Evolutionary conservation across 1,140 invertebrate genomes (phyloP).

Genomic region (Zaprionus tsacasi): DNA sequence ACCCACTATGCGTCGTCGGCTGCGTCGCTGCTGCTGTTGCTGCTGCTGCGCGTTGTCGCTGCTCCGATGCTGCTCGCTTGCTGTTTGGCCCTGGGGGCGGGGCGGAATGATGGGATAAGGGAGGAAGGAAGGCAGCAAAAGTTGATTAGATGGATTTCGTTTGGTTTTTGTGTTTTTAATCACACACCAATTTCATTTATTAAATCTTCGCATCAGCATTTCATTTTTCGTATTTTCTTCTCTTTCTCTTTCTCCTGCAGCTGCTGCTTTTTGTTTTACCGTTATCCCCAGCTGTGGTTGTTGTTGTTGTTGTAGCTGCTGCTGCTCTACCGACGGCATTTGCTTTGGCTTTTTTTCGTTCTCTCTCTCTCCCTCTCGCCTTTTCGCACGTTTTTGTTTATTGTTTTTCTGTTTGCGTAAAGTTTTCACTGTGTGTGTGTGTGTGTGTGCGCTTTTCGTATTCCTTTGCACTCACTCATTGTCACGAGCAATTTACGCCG

Average conservation of each 20-base stretch:
- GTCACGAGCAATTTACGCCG: constrained; percentile 76
- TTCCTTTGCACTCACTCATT: constrained; percentile 67
- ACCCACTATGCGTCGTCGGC: constrained; percentile 14
- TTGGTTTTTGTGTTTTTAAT: constrained; percentile 85
- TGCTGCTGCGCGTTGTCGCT: constrained; percentile 8
- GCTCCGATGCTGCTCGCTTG: constrained; percentile 11
- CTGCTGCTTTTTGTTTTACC: constrained; percentile 16
- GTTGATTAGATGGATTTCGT: constrained; percentile 84
- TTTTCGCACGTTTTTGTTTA: constrained; percentile 53
- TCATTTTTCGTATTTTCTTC: constrained; percentile 74
- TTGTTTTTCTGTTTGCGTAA: constrained; percentile 46
- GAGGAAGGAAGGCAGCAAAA: constrained; percentile 69
- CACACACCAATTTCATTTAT: constrained; percentile 84
- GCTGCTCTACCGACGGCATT: constrained; percentile 22
- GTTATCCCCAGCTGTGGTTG: not conserved
- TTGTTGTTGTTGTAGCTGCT: constrained; percentile 19
- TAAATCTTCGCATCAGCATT: constrained; percentile 84
- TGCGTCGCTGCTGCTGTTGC: constrained; percentile 12
- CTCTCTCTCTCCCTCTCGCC: constrained; percentile 40
- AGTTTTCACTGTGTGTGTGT: constrained; percentile 29
- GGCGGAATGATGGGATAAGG: constrained; percentile 26
- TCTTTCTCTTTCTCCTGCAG: constrained; percentile 1
- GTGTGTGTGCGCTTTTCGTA: constrained; percentile 48
- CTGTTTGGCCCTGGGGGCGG: constrained; percentile 6
- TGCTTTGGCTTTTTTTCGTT: constrained; percentile 16